These are phyloP conservation scores for Leucopsar rothschildi DNA, from an alignment of 2,113 vertebrate genomes.

Conservation along the genomic window DNA sequence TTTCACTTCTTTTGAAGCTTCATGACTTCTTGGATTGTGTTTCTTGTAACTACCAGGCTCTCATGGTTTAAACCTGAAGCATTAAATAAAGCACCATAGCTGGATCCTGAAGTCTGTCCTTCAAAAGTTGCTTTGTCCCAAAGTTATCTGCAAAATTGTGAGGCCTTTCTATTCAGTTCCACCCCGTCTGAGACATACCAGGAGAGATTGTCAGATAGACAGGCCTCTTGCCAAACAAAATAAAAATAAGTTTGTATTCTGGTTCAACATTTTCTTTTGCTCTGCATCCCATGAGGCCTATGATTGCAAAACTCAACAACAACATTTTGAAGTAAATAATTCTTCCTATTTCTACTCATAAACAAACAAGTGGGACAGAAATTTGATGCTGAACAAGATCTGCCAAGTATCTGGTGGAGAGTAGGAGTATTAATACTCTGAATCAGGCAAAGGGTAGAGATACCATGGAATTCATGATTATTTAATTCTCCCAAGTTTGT, in stretches of 20 bases:
- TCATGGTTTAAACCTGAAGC: not conserved
- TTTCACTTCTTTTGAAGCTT: not conserved
- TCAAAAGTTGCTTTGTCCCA: not conserved
- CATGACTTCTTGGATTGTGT: not conserved
- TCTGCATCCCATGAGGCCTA: not conserved
- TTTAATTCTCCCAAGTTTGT: not conserved
- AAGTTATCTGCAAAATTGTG: not conserved
- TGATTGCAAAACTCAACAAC: not conserved
- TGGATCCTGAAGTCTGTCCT: not conserved
- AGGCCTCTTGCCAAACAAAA: not conserved
- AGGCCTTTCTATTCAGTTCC: not conserved
- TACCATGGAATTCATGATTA: not conserved
- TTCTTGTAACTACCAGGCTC: not conserved
- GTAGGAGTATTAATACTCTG: not conserved
- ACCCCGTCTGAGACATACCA: not conserved
- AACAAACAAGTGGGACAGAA: not conserved
- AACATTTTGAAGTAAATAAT: not conserved
- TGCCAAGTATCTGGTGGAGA: not conserved
- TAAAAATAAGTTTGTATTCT: not conserved
- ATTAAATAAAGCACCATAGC: not conserved
- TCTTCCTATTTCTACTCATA: not conserved
- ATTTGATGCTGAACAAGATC: not conserved
- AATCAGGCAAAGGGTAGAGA: not conserved
- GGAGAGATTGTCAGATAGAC: not conserved
- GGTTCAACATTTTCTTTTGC: not conserved